phyloP scores from a whole-genome alignment of 2,797 vertebrate species.

The Sebastes variabilis region DNA sequence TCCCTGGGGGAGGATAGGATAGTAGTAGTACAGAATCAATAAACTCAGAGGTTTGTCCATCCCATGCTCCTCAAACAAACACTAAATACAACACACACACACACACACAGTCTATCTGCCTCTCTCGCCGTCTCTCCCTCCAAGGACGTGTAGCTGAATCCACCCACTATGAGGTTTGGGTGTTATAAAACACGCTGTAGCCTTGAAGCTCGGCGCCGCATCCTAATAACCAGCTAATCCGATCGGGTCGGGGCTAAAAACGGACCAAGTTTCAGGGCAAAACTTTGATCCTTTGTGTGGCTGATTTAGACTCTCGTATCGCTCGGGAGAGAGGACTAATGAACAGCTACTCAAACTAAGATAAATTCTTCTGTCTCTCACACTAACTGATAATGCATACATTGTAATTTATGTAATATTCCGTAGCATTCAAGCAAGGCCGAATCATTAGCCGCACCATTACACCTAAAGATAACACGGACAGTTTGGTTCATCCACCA shows the following conservation, averaged over 20 bases:
- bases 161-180: conserved; percentile 44
- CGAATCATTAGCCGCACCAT: conserved; percentile 81
- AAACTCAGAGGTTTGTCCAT: conserved; percentile 58
- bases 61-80: conserved; percentile 59
- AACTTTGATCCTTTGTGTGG: conserved; percentile 49
- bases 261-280: conserved; percentile 45
- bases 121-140: conserved; percentile 36
- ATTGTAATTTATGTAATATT: conserved; percentile 79
- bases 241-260: conserved; percentile 52
- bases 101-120: conserved; percentile 19
- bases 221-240: conserved; percentile 66
- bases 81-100: conserved; percentile 32
- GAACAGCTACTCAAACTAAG: conserved; percentile 62
- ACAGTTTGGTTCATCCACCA: conserved; percentile 77
- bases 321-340: conserved; percentile 32
- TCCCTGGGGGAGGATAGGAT: conserved; percentile 43
- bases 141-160: conserved; percentile 54
- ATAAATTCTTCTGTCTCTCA: conserved; percentile 54
- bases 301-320: conserved; percentile 23
- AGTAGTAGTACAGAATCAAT: conserved; percentile 60
- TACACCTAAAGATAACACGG: conserved; percentile 79
- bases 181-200: conserved; percentile 57
- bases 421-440: conserved; percentile 69
- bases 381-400: conserved; percentile 70
- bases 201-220: conserved; percentile 54